Evolutionary conservation across 2,113 vertebrate species (phyloP).

Genomic region (Equus quagga): DNA sequence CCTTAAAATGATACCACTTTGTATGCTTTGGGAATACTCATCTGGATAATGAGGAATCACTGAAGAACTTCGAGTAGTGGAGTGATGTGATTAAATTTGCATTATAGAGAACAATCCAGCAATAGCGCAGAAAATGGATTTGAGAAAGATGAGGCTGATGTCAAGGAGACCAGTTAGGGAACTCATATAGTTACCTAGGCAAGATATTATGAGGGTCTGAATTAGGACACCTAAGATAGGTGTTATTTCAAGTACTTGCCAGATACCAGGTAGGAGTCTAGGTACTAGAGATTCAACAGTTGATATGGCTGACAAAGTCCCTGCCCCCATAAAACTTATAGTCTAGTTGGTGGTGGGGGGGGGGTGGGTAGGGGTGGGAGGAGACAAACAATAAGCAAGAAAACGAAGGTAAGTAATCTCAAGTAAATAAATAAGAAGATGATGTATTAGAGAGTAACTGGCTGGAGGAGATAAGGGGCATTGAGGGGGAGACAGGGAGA

Average conservation of each 20-base stretch:
- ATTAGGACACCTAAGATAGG: background rate
- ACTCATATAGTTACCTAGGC: background rate
- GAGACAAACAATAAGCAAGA: background rate
- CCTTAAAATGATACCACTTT: conserved; percentile 23
- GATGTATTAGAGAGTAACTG: background rate
- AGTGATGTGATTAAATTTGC: background rate
- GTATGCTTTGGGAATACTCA: background rate
- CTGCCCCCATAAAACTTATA: background rate
- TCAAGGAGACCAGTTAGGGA: background rate
- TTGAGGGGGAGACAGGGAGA: background rate
- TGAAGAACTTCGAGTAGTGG: background rate
- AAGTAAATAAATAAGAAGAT: background rate
- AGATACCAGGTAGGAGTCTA: background rate
- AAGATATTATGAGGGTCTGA: background rate
- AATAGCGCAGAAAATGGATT: background rate
- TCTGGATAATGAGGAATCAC: background rate
- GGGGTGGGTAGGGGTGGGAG: background rate
- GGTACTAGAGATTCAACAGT: background rate
- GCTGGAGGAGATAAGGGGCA: background rate
- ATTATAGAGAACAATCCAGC: background rate
- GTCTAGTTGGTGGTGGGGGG: background rate
- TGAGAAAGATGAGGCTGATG: background rate
- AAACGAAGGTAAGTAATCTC: background rate
- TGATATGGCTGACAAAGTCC: background rate
- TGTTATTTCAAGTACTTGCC: conserved; percentile 6